Evolutionary conservation across 2,797 vertebrate genomes (phyloP).

Genomic region (Pseudochromis fuscus): DNA sequence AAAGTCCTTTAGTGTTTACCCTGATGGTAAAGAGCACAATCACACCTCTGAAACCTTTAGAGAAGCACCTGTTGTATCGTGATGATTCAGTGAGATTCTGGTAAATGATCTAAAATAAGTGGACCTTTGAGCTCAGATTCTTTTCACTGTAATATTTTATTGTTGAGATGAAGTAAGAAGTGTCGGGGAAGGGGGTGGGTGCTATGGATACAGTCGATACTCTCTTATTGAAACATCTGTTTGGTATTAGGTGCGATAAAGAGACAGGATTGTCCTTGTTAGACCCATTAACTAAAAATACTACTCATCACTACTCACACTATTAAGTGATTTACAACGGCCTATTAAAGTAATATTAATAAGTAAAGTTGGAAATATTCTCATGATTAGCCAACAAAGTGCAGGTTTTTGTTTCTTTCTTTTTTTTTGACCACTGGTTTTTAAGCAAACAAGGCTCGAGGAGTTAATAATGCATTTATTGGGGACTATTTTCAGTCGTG

Average conservation of each 20-base stretch:
- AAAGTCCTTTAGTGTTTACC: not conserved
- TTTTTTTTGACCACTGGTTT: too few species aligned
- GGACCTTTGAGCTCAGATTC: constrained; percentile 16
- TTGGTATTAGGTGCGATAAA: not conserved
- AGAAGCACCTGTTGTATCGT: not conserved
- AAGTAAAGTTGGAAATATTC: not conserved
- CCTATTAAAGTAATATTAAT: not conserved
- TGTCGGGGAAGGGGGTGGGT: not conserved
- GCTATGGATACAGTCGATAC: not conserved
- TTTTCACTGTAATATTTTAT: not conserved
- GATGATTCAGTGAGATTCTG: not conserved
- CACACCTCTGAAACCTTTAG: not conserved
- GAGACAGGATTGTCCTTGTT: not conserved
- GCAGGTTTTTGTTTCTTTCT: too few species aligned
- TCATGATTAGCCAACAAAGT: not conserved
- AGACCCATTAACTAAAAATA: not conserved
- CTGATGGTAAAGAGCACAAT: constrained; percentile 18
- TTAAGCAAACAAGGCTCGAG: too few species aligned
- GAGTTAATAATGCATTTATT: not conserved
- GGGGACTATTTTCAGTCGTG: constrained; percentile 21
- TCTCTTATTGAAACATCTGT: constrained; percentile 4
- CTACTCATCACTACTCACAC: too few species aligned
- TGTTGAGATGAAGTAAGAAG: not conserved
- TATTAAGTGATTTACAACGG: not conserved
- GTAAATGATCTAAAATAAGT: not conserved